Percentiles rank a stretch among this genome's conserved stretches.
Evolutionary conservation across 2,113 vertebrate species (phyloP).

Genomic region (Corydoras sp.): DNA sequence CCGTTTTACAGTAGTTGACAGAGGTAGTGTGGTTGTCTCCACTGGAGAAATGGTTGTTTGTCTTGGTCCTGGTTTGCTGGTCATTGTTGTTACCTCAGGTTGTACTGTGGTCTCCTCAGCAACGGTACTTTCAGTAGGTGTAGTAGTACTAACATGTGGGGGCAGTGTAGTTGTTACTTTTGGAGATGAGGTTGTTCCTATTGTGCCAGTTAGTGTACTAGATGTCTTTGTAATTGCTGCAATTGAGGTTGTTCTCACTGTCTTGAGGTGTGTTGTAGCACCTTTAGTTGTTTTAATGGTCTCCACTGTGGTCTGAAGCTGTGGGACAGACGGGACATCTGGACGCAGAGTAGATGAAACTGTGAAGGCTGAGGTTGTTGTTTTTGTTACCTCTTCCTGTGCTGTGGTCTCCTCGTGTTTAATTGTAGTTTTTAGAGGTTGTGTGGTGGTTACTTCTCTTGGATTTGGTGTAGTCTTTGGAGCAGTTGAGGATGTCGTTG

Average conservation of each 20-base stretch:
- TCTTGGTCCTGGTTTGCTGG: too few relatives aligned
- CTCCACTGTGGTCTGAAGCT: not conserved
- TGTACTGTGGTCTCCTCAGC: too few relatives aligned
- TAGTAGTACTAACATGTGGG: not conserved
- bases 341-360: too few relatives aligned
- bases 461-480: not conserved
- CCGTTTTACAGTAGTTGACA: too few relatives aligned
- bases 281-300: not conserved
- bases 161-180: not conserved
- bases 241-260: slow-evolving; percentile 16
- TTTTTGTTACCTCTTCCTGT: slow-evolving; percentile 2
- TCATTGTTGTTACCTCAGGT: too few relatives aligned
- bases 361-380: not conserved
- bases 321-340: too few relatives aligned
- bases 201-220: not conserved
- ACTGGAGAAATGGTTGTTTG: too few relatives aligned
- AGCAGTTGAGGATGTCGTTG: not conserved
- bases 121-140: too few relatives aligned
- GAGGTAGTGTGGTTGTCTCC: too few relatives aligned
- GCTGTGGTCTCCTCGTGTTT: slow-evolving; percentile 4
- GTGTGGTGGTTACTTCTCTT: slow-evolving; percentile 2
- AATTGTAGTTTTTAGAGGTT: not conserved
- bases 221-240: slow-evolving; percentile 30
- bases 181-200: not conserved
- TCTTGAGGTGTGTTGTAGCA: not conserved